Conservation (phyloP, 2,888 invertebrate genomes). For the Ernsta delagoae region DNA sequence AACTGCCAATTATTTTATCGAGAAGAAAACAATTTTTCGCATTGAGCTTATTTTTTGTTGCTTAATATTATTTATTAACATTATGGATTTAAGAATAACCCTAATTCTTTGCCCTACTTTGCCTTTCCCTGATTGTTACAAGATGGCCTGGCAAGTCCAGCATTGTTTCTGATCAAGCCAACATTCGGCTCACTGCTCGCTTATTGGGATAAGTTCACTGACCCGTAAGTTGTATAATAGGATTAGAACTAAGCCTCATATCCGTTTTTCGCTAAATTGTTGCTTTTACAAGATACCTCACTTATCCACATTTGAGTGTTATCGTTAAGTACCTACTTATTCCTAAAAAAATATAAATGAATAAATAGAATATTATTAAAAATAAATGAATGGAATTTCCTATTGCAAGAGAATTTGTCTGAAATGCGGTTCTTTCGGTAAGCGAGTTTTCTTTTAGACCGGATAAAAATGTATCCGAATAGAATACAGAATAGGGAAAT, state of each 20-base stretch:
- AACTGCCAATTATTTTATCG: neutral
- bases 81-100: too few species aligned
- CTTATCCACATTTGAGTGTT: too few species aligned
- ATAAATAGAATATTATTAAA: neutral
- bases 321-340: too few species aligned
- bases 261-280: too few species aligned
- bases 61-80: too few species aligned
- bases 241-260: constrained; percentile 12
- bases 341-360: neutral
- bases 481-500: constrained; percentile 19
- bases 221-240: constrained; percentile 15
- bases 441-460: constrained; percentile 14
- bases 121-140: neutral
- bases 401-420: constrained; percentile 17
- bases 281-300: too few species aligned
- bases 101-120: too few species aligned
- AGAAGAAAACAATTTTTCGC: too few species aligned
- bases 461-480: constrained; percentile 17
- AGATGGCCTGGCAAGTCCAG: neutral
- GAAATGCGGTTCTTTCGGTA: constrained; percentile 19
- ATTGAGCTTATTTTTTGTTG: too few species aligned
- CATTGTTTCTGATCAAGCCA: constrained; percentile 18
- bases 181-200: constrained; percentile 22
- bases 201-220: constrained; percentile 26
- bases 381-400: neutral